Percentiles rank a stretch among this genome's conserved stretches.
These are phyloP conservation scores for Hucho hucho DNA, from an alignment of 2,113 vertebrate genomes.

Conservation along the genomic window DNA sequence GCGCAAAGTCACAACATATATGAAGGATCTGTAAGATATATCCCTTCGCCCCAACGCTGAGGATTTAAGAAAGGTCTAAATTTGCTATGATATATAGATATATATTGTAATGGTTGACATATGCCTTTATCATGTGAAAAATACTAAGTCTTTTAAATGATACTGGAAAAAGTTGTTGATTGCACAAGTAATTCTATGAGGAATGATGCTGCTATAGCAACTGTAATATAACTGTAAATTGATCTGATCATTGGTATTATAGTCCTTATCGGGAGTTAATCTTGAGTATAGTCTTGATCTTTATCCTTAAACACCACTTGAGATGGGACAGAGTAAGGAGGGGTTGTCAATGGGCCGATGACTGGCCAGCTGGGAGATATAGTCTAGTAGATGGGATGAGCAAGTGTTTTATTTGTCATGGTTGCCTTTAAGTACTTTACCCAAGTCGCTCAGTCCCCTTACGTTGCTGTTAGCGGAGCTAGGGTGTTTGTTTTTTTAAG, in stretches of 20 bases:
- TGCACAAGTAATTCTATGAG: slow-evolving; percentile 63
- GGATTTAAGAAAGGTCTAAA: background rate
- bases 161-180: slow-evolving; percentile 18
- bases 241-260: background rate
- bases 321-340: no score
- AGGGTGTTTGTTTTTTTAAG: background rate
- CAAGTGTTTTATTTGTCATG: background rate
- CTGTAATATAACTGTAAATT: slow-evolving; percentile 40
- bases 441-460: background rate
- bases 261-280: background rate
- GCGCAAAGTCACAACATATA: background rate
- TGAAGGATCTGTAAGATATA: background rate
- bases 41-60: background rate
- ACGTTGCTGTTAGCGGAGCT: background rate
- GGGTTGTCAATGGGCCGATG: background rate
- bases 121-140: slow-evolving; percentile 53
- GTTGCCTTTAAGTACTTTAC: background rate
- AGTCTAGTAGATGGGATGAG: background rate
- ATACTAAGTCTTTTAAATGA: slow-evolving; percentile 23
- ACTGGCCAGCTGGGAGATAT: background rate
- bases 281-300: background rate
- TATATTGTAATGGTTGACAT: slow-evolving; percentile 5
- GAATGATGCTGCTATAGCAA: slow-evolving; percentile 62
- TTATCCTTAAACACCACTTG: background rate
- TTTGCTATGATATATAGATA: slow-evolving; percentile 15